Base-by-base conservation (phyloP, 2,113 vertebrate genomes). In the Pseudorectes ferrugineus region DNA sequence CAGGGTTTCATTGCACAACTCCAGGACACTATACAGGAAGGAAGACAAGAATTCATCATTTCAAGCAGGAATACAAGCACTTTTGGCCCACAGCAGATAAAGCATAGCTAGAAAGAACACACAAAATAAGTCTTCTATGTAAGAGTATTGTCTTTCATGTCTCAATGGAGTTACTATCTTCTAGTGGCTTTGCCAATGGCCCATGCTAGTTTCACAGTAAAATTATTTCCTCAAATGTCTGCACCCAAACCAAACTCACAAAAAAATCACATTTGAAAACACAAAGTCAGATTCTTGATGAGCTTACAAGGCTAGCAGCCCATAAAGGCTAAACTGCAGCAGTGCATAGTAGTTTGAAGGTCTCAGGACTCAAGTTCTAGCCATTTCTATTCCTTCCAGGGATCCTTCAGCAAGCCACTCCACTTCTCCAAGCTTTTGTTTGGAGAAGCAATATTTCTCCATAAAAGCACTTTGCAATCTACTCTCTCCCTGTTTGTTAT, bases 51-150 rank as follows among this genome's bases (percentile, higher is more conserved):
- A 88, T 12, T 58, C 5, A 0, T 9, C 3, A 16, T 78, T 87
- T 81, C 23, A 61, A 73, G n/a, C 13, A 67, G 18, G 16, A 85
- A 68, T 74, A 54, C 5, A 66, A 49, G 33, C 15, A 84, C 28
- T 59, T 81, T 19, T 31, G 15, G 28, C 59, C 29, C 36, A 38
- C 15, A 68, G 54, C 23, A 45, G 14, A 73, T 9, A 61, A 52
- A 70, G 11, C 1, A 2, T 0, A 81, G 12, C 28, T 18, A 81
- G 29, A 73, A 52, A 70, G 22, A 1, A 0, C 21, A 46, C 8
- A 29, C 4, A 85, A 29, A 75, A 19, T 40, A 1, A 42, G 40
- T 8, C 8, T 62, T 49, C 46, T 31, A 9, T 5, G 9, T 11
- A n/a, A 55, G 5, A 10, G 1, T 29, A 48, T 7, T 36, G 14